Base-by-base conservation (phyloP, 2,888 invertebrate genomes). In the Epinotia brunnichana region DNA sequence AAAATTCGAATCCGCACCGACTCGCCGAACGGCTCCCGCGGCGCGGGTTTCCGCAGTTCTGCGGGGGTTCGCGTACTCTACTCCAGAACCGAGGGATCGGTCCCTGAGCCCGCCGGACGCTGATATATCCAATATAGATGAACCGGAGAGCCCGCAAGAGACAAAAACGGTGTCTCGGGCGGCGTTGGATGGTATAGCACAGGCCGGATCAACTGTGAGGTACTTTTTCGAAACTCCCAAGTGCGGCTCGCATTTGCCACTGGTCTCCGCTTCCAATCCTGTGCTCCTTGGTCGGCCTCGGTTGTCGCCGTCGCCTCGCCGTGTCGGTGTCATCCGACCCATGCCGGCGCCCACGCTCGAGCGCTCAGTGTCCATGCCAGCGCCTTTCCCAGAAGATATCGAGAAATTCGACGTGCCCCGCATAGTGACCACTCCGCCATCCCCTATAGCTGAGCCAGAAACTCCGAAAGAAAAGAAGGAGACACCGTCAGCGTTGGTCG, bases 1-100 rank as follows among this genome's bases (percentile, higher is more conserved):
- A 82, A 96, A 97, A 82, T 98, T 98, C 90, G 98, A 98, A 86
- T 94, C 94, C 59, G 93, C 94, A 0, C 95, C 95, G 13, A 91
- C 95, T 77, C 92, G 94, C 1, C 92, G 94, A 29, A 84, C 91
- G 75, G 88, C 93, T 7, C 94, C 94, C 79, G 84, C 92, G 76
- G 88, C 95, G 77, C 88, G 95, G n/a, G 87, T 89, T 10, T 85
- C 87, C 9, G 90, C 90, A 72, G 92, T 90, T 48, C 82, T 90
- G 77, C 87, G 86, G 35, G 89, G 89, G 2, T 84, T 89, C 85
- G 75, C 83, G 87, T 86, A 84, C 66, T 84, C 87, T 19, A 88
- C 93, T 75, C 87, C 89, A n/a, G 89, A 88, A 71, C 87, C 87
- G 11, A 85, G 79, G 19, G 84, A 74, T 69, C 77, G 77, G 63